These are phyloP conservation scores for Pecten maximus DNA, from an alignment of 2,888 invertebrate genomes.

Conservation along the genomic window DNA sequence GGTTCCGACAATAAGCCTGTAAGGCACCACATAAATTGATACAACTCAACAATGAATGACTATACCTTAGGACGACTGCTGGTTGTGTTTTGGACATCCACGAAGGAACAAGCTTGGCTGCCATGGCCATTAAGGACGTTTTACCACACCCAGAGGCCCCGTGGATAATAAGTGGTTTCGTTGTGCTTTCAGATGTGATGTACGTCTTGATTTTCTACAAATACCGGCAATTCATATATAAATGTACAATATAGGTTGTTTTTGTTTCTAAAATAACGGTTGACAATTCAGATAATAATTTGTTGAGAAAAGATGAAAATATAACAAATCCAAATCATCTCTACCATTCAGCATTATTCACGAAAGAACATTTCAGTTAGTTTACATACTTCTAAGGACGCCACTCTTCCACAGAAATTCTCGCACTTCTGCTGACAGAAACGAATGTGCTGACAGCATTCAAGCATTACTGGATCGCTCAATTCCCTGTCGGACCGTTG, in stretches of 20 bases:
- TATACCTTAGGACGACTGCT: conserved; percentile 66
- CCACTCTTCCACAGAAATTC: conserved; percentile 88
- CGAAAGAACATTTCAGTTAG: too few relatives aligned
- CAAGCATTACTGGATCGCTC: conserved; percentile 86
- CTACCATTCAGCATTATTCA: too few relatives aligned
- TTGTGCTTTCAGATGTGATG: conserved; percentile 78
- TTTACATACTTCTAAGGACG: conserved; percentile 85
- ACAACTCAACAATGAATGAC: too few relatives aligned
- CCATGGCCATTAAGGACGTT: conserved; percentile 90
- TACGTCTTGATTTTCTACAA: conserved; percentile 66
- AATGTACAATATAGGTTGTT: not conserved
- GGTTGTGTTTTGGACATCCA: conserved; percentile 62
- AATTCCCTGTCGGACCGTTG: conserved; percentile 83
- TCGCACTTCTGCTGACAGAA: conserved; percentile 89
- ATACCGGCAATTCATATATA: not conserved
- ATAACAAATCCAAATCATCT: too few relatives aligned
- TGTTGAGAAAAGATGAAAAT: too few relatives aligned
- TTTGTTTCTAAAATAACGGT: too few relatives aligned
- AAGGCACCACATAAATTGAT: too few relatives aligned
- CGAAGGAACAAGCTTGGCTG: conserved; percentile 82
- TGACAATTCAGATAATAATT: too few relatives aligned
- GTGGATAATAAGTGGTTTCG: conserved; percentile 88
- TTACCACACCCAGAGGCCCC: conserved; percentile 92
- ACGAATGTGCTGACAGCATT: conserved; percentile 88
- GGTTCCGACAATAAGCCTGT: too few relatives aligned